Evolutionary conservation across 2,797 vertebrate genomes (phyloP).

Genomic region (Lacerta bilineata): DNA sequence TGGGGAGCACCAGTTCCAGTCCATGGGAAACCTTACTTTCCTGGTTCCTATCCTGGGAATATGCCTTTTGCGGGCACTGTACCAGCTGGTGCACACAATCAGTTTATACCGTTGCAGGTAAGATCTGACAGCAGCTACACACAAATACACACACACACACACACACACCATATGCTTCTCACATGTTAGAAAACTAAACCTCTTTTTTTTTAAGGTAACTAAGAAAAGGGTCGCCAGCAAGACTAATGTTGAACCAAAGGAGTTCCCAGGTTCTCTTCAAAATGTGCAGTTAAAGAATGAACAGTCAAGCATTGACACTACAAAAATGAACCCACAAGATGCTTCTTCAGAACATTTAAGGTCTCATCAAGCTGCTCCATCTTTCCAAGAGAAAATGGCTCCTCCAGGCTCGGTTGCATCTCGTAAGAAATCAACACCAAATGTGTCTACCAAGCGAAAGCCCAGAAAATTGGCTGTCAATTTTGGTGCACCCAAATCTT

Average conservation of each 20-base stretch:
- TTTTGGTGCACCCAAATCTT: conserved; percentile 90
- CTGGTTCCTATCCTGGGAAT: conserved; percentile 85
- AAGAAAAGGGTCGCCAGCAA: conserved; percentile 93
- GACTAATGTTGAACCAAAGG: conserved; percentile 87
- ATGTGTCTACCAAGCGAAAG: conserved; percentile 91
- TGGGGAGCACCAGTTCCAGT: conserved; percentile 88
- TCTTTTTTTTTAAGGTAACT: conserved; percentile 87
- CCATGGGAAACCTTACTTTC: conserved; percentile 85
- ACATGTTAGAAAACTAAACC: conserved; percentile 60
- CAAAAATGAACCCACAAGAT: conserved; percentile 69
- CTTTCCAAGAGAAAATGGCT: conserved; percentile 74
- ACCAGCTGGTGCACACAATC: conserved; percentile 90
- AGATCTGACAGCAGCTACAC: conserved; percentile 43
- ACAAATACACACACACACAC: background rate
- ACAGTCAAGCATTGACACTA: conserved; percentile 67
- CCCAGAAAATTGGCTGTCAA: conserved; percentile 96
- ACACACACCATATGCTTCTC: background rate
- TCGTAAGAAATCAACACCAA: conserved; percentile 80
- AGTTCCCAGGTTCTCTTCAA: conserved; percentile 83
- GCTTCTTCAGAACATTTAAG: conserved; percentile 68
- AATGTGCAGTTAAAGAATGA: conserved; percentile 77
- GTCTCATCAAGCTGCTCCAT: conserved; percentile 73
- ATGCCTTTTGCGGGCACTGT: conserved; percentile 76
- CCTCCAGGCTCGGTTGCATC: conserved; percentile 64
- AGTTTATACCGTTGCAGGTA: conserved; percentile 97